Conservation (phyloP, 2,888 invertebrate genomes). For the Cremastinae sp. region DNA sequence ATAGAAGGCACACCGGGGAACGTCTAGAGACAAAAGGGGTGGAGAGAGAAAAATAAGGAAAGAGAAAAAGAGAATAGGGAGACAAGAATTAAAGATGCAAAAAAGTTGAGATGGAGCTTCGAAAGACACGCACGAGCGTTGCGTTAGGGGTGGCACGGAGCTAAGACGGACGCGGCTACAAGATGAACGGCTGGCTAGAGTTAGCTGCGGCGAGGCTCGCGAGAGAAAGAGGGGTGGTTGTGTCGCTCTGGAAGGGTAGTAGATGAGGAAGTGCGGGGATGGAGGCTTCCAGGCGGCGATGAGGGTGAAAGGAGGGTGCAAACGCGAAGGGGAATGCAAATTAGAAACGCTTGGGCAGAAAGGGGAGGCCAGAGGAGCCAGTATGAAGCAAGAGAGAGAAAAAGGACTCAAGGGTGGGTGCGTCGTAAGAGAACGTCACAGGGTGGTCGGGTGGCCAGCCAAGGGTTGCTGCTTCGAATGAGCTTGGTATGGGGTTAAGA, state of each 20-base stretch:
- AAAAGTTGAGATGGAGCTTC: constrained; percentile 47
- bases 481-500: constrained; percentile 52
- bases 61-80: not conserved
- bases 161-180: constrained; percentile 45
- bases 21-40: constrained; percentile 6
- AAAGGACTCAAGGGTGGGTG: constrained; percentile 57
- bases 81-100: constrained; percentile 46
- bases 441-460: constrained; percentile 56
- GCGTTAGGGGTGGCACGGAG: constrained; percentile 42
- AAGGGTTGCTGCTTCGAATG: constrained; percentile 57
- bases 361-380: constrained; percentile 67
- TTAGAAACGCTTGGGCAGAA: constrained; percentile 79
- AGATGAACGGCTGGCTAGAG: constrained; percentile 61
- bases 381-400: constrained; percentile 60
- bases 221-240: constrained; percentile 53
- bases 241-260: constrained; percentile 44
- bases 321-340: constrained; percentile 79
- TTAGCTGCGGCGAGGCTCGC: constrained; percentile 43
- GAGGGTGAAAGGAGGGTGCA: constrained; percentile 67
- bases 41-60: constrained; percentile 19
- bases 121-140: constrained; percentile 41
- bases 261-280: too few relatives aligned
- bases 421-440: constrained; percentile 55
- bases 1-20: constrained; percentile 15
- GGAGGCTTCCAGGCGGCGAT: too few relatives aligned